Conservation (phyloP, 2,113 vertebrate species). For the Leptobrachium leishanense region DNA sequence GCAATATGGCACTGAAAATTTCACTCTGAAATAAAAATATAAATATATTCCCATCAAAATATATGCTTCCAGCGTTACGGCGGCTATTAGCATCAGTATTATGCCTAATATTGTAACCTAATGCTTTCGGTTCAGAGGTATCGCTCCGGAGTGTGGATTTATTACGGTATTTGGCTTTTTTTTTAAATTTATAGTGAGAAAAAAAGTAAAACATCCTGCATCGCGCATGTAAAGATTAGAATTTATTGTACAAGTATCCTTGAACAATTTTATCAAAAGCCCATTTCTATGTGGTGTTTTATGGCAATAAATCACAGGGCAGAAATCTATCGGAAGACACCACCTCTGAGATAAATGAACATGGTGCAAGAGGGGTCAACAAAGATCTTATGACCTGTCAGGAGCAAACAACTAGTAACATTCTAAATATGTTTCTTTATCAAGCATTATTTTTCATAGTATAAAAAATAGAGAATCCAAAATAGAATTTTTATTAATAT, state of each 20-base stretch:
- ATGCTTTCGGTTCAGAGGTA: constrained; percentile 79
- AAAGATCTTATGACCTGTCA: constrained; percentile 87
- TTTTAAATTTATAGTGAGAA: constrained; percentile 89
- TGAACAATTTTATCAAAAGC: constrained; percentile 99
- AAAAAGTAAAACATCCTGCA: constrained; percentile 93
- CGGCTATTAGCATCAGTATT: constrained; percentile 61
- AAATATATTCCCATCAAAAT: constrained; percentile 60
- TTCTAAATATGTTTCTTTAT: constrained; percentile 43
- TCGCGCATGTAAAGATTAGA: constrained; percentile 95
- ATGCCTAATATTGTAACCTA: constrained; percentile 63
- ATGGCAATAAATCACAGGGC: constrained; percentile 95
- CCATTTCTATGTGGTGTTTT: constrained; percentile 98
- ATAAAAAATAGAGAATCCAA: no score
- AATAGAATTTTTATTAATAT: no score
- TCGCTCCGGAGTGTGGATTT: constrained; percentile 91
- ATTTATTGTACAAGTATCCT: constrained; percentile 99
- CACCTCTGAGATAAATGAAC: constrained; percentile 96
- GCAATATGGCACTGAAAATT: constrained; percentile 57
- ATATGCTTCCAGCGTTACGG: constrained; percentile 53
- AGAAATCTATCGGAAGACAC: constrained; percentile 97
- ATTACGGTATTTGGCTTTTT: constrained; percentile 82
- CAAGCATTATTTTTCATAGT: neutral
- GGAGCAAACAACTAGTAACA: constrained; percentile 81
- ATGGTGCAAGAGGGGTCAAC: constrained; percentile 93
- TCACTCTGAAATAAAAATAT: constrained; percentile 57